Evolutionary conservation across 37 sponge, comb jelly and placozoan genomes (phyloP).

Genomic region (Cliona cf. orientalis): DNA sequence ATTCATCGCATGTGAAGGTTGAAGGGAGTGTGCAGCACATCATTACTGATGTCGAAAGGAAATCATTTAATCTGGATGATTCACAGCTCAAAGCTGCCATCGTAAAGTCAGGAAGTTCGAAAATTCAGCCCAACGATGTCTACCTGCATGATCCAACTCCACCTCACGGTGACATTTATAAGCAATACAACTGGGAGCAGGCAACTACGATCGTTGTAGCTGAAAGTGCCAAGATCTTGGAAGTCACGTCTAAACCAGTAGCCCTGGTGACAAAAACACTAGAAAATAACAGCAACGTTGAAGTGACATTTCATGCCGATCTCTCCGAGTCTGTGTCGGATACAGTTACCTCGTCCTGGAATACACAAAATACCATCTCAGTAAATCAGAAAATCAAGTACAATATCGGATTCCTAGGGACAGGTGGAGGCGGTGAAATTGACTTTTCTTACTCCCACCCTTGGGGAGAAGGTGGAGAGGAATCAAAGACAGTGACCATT

Average conservation of each 20-base stretch:
- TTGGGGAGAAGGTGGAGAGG: constrained; percentile 10
- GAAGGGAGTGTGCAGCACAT: not conserved
- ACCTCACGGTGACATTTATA: not conserved
- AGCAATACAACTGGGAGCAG: not conserved
- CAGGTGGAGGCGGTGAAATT: constrained; percentile 15
- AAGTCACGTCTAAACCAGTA: not conserved
- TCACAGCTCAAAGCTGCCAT: not conserved
- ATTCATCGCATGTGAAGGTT: not conserved
- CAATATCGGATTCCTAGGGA: constrained; percentile 2
- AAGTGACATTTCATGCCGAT: not conserved
- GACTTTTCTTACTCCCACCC: not conserved
- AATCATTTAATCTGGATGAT: not conserved
- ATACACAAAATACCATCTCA: not conserved
- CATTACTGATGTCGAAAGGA: not conserved
- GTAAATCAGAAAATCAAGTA: constrained; percentile 3
- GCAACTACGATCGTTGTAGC: not conserved
- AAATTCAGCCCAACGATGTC: not conserved
- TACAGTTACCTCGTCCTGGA: not conserved
- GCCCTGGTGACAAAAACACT: not conserved
- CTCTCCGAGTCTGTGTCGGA: not conserved
- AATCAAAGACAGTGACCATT: not conserved
- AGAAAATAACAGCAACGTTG: not conserved
- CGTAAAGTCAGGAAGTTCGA: not conserved
- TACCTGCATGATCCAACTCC: not conserved
- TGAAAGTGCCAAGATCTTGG: constrained; percentile 2